Conservation (phyloP, 2,797 vertebrate species). For the Bradypodion pumilum region DNA sequence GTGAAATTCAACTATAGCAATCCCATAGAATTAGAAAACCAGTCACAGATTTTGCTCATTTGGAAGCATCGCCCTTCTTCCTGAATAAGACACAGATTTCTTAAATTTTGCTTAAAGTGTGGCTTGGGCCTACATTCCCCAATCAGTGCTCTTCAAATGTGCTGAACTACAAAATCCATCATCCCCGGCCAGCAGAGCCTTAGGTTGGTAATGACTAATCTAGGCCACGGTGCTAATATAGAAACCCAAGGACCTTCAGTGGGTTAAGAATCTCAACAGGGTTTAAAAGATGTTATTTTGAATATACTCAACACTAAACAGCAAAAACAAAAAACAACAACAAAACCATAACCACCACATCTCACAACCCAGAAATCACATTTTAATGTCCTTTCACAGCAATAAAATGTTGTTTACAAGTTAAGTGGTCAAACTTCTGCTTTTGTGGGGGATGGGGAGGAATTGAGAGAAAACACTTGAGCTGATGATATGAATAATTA, state of each 20-base stretch:
- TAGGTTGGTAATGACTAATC: background rate
- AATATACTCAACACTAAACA: background rate
- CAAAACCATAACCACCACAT: too few relatives aligned
- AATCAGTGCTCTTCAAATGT: background rate
- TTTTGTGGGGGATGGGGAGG: background rate
- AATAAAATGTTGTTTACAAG: background rate
- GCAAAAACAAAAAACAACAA: too few relatives aligned
- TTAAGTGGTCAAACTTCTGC: background rate
- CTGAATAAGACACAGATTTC: background rate
- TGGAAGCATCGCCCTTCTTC: background rate
- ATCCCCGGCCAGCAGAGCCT: too few relatives aligned
- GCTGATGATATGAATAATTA: background rate
- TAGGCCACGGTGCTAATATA: background rate
- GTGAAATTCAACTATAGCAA: background rate
- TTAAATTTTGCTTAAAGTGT: background rate
- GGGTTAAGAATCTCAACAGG: background rate
- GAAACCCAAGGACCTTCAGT: background rate
- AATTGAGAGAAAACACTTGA: background rate
- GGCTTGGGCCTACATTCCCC: background rate
- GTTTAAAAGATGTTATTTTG: background rate
- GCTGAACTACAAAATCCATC: too few relatives aligned
- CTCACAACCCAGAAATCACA: too few relatives aligned
- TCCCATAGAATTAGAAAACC: background rate
- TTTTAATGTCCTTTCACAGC: too few relatives aligned
- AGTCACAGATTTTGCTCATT: rapidly evolving